Base-by-base conservation (phyloP, 1,140 invertebrate genomes). In the Sycobia sp. region DNA sequence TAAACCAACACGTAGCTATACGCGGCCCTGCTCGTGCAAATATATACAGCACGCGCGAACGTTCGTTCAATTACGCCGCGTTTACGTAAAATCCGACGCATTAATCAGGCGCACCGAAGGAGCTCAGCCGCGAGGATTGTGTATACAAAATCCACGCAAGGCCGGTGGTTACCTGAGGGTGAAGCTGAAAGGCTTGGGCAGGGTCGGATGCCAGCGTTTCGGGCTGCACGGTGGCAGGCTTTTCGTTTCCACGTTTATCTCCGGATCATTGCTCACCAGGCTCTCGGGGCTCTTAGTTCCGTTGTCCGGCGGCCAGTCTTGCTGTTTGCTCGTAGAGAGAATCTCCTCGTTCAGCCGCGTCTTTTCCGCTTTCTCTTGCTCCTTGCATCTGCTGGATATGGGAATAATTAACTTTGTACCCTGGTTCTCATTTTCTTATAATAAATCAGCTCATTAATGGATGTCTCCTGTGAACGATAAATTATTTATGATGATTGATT, bases 161-260 rank as follows among this genome's bases (percentile, higher is more conserved):
- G n/a, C n/a, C n/a, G n/a, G n/a, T n/a, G n/a, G n/a, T n/a, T 79
- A 88, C 88, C 86, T 86, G 65, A 86, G 76, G 2, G 86, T 87
- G 83, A 89, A 88, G 73, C 84, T 83, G 76, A 89, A 89, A 16
- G 88, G 86, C 69, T 87, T 86, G 0, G 87, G 85, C 46, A 87
- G 79, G 0, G 87, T 89, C 14, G 79, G 77, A 36, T 79, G 74
- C 78, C 75, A 82, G 36, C 74, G 73, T 65, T 78, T 76, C 41
- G 76, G 71, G 62, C 64, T 76, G 34, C 43, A 67, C 2, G 78
- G 66, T 14, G 80, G 76, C 29, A 80, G 59, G 64, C 77, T 82
- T 66, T 76, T 79, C 4, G 76, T 80, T 55, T 79, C 78, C 8
- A 69, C 67, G 44, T 59, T 76, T 49, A 73, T 71, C 29, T 79